phyloP scores from a whole-genome alignment of 2,113 vertebrate genomes.

The Melanerpes formicivorus region DNA sequence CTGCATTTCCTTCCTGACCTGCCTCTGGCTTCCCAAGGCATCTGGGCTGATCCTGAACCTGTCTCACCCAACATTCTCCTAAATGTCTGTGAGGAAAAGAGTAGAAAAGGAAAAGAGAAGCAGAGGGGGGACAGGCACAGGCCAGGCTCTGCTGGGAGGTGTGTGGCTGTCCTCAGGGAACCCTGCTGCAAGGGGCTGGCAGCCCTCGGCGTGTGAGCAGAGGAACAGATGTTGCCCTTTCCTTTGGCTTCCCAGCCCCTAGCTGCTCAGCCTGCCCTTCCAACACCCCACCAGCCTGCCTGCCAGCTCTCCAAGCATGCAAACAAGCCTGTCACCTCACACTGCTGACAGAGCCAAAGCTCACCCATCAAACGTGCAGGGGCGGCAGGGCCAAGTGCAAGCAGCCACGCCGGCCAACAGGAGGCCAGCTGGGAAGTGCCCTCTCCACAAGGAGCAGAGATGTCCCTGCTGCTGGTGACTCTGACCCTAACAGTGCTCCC shows the following conservation, averaged over 20 bases:
- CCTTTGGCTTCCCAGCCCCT: neutral
- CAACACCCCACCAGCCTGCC: neutral
- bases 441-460: neutral
- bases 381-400: neutral
- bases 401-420: neutral
- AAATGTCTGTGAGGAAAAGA: neutral
- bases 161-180: neutral
- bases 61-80: neutral
- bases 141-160: neutral
- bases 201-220: accelerated
- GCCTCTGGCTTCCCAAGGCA: neutral
- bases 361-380: neutral
- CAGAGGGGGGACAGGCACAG: neutral
- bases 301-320: neutral
- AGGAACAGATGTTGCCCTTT: neutral
- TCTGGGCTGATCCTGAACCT: neutral
- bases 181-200: accelerated
- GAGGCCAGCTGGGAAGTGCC: neutral
- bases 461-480: neutral
- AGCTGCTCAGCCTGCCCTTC: neutral
- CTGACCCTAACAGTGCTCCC: neutral
- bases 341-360: neutral
- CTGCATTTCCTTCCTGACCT: neutral
- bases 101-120: neutral
- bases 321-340: neutral